Percentiles rank a stretch among this genome's conserved stretches.
Conservation (phyloP, 2,113 vertebrate species). For the Sula dactylatra region DNA sequence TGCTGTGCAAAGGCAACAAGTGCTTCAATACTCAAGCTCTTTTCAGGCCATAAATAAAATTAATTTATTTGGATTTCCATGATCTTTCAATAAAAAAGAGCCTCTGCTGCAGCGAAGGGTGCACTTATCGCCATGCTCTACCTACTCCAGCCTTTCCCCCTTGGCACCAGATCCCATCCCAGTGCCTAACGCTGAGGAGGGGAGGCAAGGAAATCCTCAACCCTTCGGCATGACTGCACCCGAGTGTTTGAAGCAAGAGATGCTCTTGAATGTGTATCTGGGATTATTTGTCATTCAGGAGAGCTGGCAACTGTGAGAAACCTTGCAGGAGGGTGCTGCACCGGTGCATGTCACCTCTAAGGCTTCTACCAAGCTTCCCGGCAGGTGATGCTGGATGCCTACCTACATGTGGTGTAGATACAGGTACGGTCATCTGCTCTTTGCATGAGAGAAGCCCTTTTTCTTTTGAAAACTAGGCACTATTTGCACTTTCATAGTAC, state of each 20-base stretch:
- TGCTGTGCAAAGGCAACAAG: background rate
- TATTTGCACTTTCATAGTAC: background rate
- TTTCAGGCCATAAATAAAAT: background rate
- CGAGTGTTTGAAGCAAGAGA: too few species aligned
- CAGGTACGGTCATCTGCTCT: too few species aligned
- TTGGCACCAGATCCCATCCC: background rate
- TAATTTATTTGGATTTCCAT: background rate
- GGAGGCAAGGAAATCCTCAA: background rate
- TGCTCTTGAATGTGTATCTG: too few species aligned
- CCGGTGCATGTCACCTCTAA: background rate
- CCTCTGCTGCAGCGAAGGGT: background rate
- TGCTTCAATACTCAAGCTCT: background rate
- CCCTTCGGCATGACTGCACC: fast-evolving
- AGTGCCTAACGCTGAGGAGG: fast-evolving
- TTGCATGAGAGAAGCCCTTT: fast-evolving
- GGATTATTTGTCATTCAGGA: background rate
- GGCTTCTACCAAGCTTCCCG: background rate
- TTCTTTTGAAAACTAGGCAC: background rate
- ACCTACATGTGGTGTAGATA: too few species aligned
- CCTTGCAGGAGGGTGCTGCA: background rate
- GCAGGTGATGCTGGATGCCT: background rate
- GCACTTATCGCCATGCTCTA: too few species aligned
- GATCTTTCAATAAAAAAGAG: background rate
- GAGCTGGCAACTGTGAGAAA: background rate
- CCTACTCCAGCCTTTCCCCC: background rate